Evolutionary conservation across 2,113 vertebrate genomes (phyloP).

Genomic region (Carettochelys insculpta): DNA sequence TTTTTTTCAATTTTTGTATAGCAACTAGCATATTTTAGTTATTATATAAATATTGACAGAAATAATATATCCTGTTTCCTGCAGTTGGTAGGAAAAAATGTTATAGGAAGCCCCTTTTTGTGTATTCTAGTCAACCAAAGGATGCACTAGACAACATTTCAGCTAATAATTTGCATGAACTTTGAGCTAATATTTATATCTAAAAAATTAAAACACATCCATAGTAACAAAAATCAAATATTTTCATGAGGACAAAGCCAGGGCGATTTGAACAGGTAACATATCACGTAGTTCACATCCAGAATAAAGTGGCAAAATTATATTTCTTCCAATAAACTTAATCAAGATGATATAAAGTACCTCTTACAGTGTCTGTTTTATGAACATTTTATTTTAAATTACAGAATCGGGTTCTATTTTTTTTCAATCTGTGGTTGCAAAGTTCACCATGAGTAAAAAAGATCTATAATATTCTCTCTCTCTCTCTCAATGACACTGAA

Average conservation of each 20-base stretch:
- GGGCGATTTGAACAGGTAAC: not conserved
- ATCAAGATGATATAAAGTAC: not conserved
- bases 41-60: accelerated
- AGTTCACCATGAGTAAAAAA: not conserved
- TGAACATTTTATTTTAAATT: not conserved
- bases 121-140: not conserved
- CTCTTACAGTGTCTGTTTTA: not conserved
- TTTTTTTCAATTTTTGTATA: not conserved
- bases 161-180: not conserved
- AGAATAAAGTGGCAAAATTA: not conserved
- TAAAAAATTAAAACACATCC: accelerated
- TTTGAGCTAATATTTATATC: not conserved
- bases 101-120: accelerated
- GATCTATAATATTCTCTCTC: too few species aligned
- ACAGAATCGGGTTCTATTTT: not conserved
- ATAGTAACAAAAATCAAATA: not conserved
- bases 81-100: not conserved
- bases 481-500: not conserved
- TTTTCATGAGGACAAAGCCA: not conserved
- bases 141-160: not conserved
- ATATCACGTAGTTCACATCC: not conserved
- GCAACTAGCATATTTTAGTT: not conserved
- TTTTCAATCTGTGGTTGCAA: not conserved
- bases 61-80: not conserved
- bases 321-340: not conserved